phyloP scores from a whole-genome alignment of 2,113 vertebrate genomes.

The Dasyprocta punctata region DNA sequence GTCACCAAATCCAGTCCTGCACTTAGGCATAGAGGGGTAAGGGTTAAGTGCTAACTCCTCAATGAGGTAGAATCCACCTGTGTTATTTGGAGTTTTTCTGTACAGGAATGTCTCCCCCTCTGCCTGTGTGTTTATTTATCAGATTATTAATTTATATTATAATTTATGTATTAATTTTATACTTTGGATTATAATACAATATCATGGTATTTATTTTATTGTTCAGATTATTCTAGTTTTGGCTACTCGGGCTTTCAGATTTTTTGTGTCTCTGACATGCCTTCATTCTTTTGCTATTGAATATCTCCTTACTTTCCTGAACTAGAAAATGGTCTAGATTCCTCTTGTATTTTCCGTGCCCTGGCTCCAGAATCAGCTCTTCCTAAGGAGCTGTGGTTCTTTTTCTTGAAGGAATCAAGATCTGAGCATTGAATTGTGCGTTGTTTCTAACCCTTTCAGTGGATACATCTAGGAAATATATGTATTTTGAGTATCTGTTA shows the following conservation, averaged over 20 bases:
- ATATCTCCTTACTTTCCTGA: not conserved
- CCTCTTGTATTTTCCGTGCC: not conserved
- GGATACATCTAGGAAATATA: not conserved
- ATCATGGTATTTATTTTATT: not conserved
- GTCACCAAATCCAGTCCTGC: not conserved
- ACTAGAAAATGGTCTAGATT: not conserved
- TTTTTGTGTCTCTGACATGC: not conserved
- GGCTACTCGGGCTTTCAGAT: not conserved
- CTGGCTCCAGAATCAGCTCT: not conserved
- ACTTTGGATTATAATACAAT: not conserved
- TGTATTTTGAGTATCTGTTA: not conserved
- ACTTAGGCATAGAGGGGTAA: not conserved
- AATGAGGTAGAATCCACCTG: not conserved
- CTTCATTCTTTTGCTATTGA: constrained; percentile 18
- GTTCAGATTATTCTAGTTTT: not conserved
- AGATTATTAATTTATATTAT: not conserved
- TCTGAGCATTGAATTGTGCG: not conserved
- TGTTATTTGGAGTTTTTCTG: constrained; percentile 25
- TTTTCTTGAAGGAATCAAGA: not conserved
- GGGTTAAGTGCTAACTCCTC: not conserved
- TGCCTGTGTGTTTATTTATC: not conserved
- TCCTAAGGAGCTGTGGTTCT: not conserved
- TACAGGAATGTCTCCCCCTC: not conserved
- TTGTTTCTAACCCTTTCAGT: not conserved
- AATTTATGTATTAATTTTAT: not conserved